Conservation (phyloP, 1,140 invertebrate genomes). For the Drosophila repleta region DNA sequence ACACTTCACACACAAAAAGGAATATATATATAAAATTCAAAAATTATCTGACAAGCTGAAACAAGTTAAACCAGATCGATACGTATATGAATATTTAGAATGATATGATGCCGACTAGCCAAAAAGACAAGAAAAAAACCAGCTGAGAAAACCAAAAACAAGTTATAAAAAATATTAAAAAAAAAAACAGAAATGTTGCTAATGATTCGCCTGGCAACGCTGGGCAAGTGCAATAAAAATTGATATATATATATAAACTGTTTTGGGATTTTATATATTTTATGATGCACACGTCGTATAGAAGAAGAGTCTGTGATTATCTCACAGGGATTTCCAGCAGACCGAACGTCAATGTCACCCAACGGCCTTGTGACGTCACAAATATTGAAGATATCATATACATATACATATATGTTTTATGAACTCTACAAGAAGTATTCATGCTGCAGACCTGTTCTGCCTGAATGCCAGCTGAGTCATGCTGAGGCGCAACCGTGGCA, state of each 20-base stretch:
- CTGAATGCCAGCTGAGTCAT: constrained; percentile 8
- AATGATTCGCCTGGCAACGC: constrained; percentile 41
- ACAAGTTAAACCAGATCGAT: constrained; percentile 71
- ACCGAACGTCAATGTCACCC: constrained; percentile 55
- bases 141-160: neutral
- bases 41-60: constrained; percentile 43
- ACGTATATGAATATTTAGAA: constrained; percentile 22
- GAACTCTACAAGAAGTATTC: constrained; percentile 8
- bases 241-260: constrained; percentile 23
- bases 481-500: neutral
- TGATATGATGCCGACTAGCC: constrained; percentile 29
- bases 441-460: constrained; percentile 49
- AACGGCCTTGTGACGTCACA: constrained; percentile 73
- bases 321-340: constrained; percentile 65
- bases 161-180: neutral
- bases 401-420: constrained; percentile 5
- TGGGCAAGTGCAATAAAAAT: constrained; percentile 55
- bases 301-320: constrained; percentile 27
- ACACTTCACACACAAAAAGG: constrained; percentile 36
- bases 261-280: constrained; percentile 21
- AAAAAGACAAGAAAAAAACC: constrained; percentile 30
- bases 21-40: constrained; percentile 15
- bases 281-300: constrained; percentile 35
- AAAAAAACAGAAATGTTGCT: constrained; percentile 32
- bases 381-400: constrained; percentile 35